Conservation (phyloP, 1,140 invertebrate genomes). For the Drosophila arawakana region DNA sequence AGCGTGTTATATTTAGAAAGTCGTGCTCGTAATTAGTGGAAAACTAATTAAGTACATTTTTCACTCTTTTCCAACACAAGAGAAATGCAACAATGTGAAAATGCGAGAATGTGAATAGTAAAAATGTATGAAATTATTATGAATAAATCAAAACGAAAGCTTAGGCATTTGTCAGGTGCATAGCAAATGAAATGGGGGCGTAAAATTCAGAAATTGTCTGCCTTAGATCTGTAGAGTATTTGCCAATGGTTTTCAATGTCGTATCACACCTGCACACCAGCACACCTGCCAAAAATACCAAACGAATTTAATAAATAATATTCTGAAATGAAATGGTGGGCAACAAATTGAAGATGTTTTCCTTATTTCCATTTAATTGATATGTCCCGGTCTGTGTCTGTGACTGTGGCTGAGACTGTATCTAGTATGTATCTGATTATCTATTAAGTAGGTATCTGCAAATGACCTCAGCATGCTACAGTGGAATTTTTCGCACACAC, state of each 20-base stretch:
- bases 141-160: constrained; percentile 30
- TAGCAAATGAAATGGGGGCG: constrained; percentile 38
- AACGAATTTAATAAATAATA: constrained; percentile 14
- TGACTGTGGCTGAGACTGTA: background rate
- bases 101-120: too few relatives aligned
- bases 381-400: background rate
- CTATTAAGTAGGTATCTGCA: constrained; percentile 23
- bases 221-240: constrained; percentile 4
- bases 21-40: constrained; percentile 49
- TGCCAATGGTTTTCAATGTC: constrained; percentile 38
- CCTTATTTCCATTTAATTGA: constrained; percentile 21
- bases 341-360: constrained; percentile 4
- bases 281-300: constrained; percentile 12
- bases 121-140: constrained; percentile 12
- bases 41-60: constrained; percentile 50
- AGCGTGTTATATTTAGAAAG: constrained; percentile 29
- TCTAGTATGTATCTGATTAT: constrained; percentile 2
- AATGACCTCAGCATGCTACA: constrained; percentile 69
- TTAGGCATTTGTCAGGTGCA: constrained; percentile 31
- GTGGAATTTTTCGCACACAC: constrained; percentile 65
- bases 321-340: background rate
- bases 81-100: constrained; percentile 10
- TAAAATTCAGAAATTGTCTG: constrained; percentile 27
- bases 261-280: constrained; percentile 40
- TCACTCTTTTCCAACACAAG: constrained; percentile 24